Evolutionary conservation across 1,140 invertebrate genomes (phyloP).

Genomic region (Macrocentrus cingulum): DNA sequence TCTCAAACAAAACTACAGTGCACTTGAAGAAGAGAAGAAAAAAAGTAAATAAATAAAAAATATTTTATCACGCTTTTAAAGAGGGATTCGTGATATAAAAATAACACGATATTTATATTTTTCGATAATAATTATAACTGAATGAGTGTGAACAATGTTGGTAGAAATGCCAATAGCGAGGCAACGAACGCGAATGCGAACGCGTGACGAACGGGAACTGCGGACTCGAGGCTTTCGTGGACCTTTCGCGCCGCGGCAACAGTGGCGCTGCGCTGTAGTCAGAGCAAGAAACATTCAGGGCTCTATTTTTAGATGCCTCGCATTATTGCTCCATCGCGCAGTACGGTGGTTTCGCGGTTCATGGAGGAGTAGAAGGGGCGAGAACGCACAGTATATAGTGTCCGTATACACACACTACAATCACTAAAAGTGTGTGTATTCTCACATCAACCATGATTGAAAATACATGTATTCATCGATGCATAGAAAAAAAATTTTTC

Average conservation of each 20-base stretch:
- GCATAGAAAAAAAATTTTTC: too few relatives aligned
- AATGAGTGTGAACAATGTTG: neutral
- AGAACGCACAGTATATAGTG: neutral
- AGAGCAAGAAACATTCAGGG: neutral
- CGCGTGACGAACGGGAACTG: slow-evolving; percentile 25
- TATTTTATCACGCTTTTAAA: too few relatives aligned
- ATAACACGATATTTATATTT: too few relatives aligned
- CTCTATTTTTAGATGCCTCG: slow-evolving; percentile 30
- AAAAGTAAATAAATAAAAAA: too few relatives aligned
- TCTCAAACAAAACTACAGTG: too few relatives aligned
- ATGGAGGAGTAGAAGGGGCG: neutral
- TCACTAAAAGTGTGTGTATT: too few relatives aligned
- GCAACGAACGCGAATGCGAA: slow-evolving; percentile 2
- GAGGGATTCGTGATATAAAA: too few relatives aligned
- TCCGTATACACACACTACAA: too few relatives aligned
- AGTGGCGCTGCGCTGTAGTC: slow-evolving; percentile 22
- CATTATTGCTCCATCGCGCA: slow-evolving; percentile 28
- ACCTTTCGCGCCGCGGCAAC: slow-evolving; percentile 27
- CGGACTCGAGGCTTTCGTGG: slow-evolving; percentile 20
- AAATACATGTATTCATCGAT: too few relatives aligned
- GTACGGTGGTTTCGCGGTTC: neutral
- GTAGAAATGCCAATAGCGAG: too few relatives aligned
- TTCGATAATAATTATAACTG: neutral
- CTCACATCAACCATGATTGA: too few relatives aligned
- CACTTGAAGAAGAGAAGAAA: too few relatives aligned